Evolutionary conservation across 2,888 invertebrate genomes (phyloP).

Genomic region (Microplitis manilae): DNA sequence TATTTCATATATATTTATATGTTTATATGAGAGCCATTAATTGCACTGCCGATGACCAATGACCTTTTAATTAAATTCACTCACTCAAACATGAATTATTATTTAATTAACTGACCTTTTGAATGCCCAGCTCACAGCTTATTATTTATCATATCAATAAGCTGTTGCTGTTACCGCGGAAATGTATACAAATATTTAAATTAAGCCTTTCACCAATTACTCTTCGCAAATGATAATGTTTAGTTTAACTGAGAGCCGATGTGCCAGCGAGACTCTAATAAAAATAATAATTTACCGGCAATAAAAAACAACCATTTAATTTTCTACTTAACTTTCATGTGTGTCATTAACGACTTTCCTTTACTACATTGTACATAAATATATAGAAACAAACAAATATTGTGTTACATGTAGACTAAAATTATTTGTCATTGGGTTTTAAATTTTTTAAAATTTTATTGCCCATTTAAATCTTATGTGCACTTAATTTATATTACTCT

Average conservation of each 20-base stretch:
- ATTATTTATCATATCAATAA: not conserved
- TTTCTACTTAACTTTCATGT: conserved; percentile 45
- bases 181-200: not conserved
- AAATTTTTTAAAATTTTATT: not conserved
- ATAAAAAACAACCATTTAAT: conserved; percentile 60
- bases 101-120: not conserved
- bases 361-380: conserved; percentile 63
- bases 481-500: not conserved
- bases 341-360: conserved; percentile 68
- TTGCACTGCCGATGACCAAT: not conserved
- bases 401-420: conserved; percentile 42
- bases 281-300: conserved; percentile 69
- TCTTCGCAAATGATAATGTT: not conserved
- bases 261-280: conserved; percentile 52
- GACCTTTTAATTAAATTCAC: not conserved
- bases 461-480: not conserved
- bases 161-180: not conserved
- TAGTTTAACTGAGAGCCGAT: not conserved
- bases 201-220: not conserved
- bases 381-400: conserved; percentile 58
- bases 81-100: not conserved
- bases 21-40: no score
- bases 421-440: not conserved
- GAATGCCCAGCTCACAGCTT: not conserved
- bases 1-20: no score